Conservation (phyloP, 2,113 vertebrate species). For the Trachemys scripta region DNA sequence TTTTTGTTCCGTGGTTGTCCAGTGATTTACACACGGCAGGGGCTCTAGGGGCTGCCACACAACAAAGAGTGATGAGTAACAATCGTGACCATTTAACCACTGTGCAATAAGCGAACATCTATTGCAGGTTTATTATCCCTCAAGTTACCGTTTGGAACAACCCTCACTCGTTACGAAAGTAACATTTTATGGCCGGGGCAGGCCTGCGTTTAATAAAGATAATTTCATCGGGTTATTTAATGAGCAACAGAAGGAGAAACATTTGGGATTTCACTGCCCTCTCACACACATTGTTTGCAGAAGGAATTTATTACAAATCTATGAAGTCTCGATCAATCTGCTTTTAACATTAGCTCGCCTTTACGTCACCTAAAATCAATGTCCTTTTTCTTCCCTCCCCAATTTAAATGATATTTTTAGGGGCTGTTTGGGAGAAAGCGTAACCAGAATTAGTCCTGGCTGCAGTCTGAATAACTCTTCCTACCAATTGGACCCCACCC, state of each 20-base stretch:
- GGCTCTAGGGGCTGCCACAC: accelerated
- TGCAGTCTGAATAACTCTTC: not conserved
- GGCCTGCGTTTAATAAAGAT: slow-evolving; percentile 46
- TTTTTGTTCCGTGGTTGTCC: not conserved
- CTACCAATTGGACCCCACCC: not conserved
- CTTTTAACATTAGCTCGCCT: not conserved
- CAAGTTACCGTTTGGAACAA: not conserved
- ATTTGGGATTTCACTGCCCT: not conserved
- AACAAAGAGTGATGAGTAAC: accelerated
- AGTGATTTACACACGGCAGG: not conserved
- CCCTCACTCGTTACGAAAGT: not conserved
- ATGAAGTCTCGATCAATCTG: not conserved
- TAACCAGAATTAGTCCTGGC: not conserved
- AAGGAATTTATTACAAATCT: slow-evolving; percentile 13
- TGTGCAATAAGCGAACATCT: accelerated
- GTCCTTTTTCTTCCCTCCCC: not conserved
- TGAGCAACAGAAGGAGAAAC: slow-evolving; percentile 55
- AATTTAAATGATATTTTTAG: not conserved
- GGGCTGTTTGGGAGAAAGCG: not conserved
- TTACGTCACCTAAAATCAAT: not conserved
- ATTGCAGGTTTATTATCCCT: accelerated
- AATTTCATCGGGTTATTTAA: slow-evolving; percentile 61
- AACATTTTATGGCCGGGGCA: not conserved
- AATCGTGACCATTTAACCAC: accelerated
- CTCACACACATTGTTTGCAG: not conserved